Evolutionary conservation across 2,113 vertebrate genomes (phyloP), one percentile per base, ranked within the genome.

Genomic region (Pelecanoides urinatrix): DNA sequence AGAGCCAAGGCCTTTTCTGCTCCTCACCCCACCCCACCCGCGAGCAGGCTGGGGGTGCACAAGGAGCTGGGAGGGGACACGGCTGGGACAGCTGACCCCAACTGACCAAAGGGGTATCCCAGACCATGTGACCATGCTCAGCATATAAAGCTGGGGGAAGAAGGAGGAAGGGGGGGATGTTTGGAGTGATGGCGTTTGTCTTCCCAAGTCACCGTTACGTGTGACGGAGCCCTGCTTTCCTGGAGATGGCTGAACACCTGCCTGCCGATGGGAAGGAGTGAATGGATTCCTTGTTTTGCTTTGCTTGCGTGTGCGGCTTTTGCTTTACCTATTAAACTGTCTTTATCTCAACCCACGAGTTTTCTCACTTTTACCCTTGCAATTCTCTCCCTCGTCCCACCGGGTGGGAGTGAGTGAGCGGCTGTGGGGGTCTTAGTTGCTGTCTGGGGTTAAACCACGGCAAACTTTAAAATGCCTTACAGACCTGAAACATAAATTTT

Each of bases 401-500:
- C 14, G 9, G 34, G 13, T 19, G 56, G 58, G 58, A 36, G 21
- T 59, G 34, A 59, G 22, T 6, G 34, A 59, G 34, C 9, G 9
- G 58, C 58, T 36, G 34, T 7, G 58, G 7, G 34, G 34, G n/a
- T 34, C 13, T 59, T 23, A n/a, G 58, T 59, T 23, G 58, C 34
- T 3, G 14, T 34, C 34, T 59, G 34, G 22, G 34, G 58, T 59
- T 36, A 59, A 36, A 59, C 58, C 58, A 59, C 7, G 6, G 36
- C 58, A 61, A 36, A 61, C 58, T 98, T 97, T 97, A 98, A 97
- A 98, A 98, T 96, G 90, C 79, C 94, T 97, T 97, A 76, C 91
- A 95, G 92, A 92, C 92, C 95, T 77, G 53, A 95, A 97, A 94
- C 82, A 96, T 97, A 97, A 97, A 97, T 96, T 95, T 81, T 97